Conservation (phyloP, 2,888 invertebrate species). For the Melitaea athalia region DNA sequence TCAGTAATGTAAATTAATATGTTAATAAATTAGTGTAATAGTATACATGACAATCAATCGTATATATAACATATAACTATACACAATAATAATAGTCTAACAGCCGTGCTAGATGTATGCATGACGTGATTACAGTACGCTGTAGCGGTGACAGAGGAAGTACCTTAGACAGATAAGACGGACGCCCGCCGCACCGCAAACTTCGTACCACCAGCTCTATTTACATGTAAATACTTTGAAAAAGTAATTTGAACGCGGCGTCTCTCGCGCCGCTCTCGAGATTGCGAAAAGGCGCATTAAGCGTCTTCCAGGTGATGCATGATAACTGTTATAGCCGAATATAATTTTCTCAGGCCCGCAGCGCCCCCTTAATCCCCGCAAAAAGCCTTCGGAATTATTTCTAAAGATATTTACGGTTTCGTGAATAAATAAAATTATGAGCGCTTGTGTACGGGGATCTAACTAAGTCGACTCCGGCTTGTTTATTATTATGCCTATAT, state of each 20-base stretch:
- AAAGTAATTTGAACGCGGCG: constrained; percentile 79
- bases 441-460: constrained; percentile 67
- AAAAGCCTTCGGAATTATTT: constrained; percentile 81
- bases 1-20: constrained; percentile 1
- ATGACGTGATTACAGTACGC: constrained; percentile 4
- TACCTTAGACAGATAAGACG: constrained; percentile 30
- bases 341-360: constrained; percentile 81
- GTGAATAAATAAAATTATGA: constrained; percentile 82
- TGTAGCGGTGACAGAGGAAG: constrained; percentile 1
- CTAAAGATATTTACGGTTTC: constrained; percentile 80
- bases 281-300: constrained; percentile 81
- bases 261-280: constrained; percentile 77
- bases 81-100: not conserved
- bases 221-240: constrained; percentile 83
- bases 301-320: constrained; percentile 82
- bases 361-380: constrained; percentile 80
- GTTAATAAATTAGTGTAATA: not conserved
- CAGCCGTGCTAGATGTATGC: not conserved
- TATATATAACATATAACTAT: not conserved
- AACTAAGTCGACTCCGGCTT: constrained; percentile 69
- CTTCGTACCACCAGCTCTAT: constrained; percentile 70
- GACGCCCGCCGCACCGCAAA: constrained; percentile 56
- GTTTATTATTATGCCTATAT: constrained; percentile 81
- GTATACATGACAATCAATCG: not conserved
- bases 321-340: constrained; percentile 82